These are phyloP conservation scores for Dasypogon diadema DNA, from an alignment of 2,888 invertebrate genomes.

Conservation along the genomic window DNA sequence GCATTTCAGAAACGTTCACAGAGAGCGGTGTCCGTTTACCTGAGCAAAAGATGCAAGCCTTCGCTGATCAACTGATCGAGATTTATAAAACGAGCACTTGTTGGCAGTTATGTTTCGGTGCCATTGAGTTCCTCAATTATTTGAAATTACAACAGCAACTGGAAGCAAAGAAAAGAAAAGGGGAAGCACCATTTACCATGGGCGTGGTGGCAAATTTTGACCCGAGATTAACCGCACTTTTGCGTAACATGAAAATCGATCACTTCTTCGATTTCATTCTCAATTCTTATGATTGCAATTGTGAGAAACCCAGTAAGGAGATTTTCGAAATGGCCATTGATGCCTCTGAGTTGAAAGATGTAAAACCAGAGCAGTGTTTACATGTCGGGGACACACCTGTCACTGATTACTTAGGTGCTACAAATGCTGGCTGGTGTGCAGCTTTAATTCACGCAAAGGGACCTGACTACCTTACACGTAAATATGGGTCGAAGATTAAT, in stretches of 20 bases:
- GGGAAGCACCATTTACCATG: slow-evolving; percentile 65
- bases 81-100: slow-evolving; percentile 79
- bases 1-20: slow-evolving; percentile 63
- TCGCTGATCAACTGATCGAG: slow-evolving; percentile 75
- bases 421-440: slow-evolving; percentile 81
- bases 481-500: slow-evolving; percentile 68
- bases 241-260: slow-evolving; percentile 75
- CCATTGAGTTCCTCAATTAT: slow-evolving; percentile 74
- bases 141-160: slow-evolving; percentile 67
- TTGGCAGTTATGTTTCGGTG: slow-evolving; percentile 80
- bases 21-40: slow-evolving; percentile 65
- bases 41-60: slow-evolving; percentile 68
- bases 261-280: slow-evolving; percentile 84
- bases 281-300: slow-evolving; percentile 80
- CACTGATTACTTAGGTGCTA: slow-evolving; percentile 84
- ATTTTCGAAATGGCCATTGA: slow-evolving; percentile 79
- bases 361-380: slow-evolving; percentile 75
- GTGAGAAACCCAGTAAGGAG: slow-evolving; percentile 79
- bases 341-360: slow-evolving; percentile 66
- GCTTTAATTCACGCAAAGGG: slow-evolving; percentile 69
- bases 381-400: slow-evolving; percentile 86
- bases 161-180: slow-evolving; percentile 57
- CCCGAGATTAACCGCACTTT: slow-evolving; percentile 78
- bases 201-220: slow-evolving; percentile 93
- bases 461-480: slow-evolving; percentile 63